Evolutionary conservation across 2,797 vertebrate genomes (phyloP), one percentile per base, ranked within the genome.

Genomic region (Coranthus polyacanthus): DNA sequence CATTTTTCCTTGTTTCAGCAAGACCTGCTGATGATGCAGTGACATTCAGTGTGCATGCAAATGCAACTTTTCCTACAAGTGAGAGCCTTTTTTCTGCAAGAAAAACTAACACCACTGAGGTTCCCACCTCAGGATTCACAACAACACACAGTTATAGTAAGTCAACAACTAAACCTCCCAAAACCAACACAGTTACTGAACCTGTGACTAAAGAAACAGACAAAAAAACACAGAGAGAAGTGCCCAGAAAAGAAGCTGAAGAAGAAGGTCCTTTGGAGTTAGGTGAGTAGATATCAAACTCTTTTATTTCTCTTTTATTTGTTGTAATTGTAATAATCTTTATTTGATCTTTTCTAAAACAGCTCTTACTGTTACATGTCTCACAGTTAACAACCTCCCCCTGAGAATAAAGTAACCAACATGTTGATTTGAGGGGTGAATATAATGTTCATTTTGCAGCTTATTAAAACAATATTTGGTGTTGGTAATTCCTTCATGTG

Each of bases 191-290:
- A 21, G 12, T 81, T 56, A 36, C 81, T 11, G 54, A 74, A 58
- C 61, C 29, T 50, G 62, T 53, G 53, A 68, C 62, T 51, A 70
- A 75, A 49, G 66, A 53, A 24, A 68, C 61, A 12, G 74, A 61
- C 36, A 67, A 60, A 54, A 71, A 56, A 13, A 44, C 53, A 29
- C 64, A 73, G 17, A 72, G 8, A 57, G 59, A 41, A 38, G n/a
- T 26, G 2, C 26, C 68, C 0, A 61, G n/a, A 26, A 70, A 51
- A 54, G 22, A 2, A 9, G 4, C 53, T 10, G 73, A 65, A 55
- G 49, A 65, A 22, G 65, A 82, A 13, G 78, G 74, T 70, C 82
- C 85, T 20, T 21, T 71, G 10, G 62, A 88, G 10, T 79, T 91
- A 11, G 92, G 93, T 92, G 70, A 88, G 78, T 34, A 5, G 2